Conservation (phyloP, 2,113 vertebrate genomes). For the Rhynchomys soricoides region DNA sequence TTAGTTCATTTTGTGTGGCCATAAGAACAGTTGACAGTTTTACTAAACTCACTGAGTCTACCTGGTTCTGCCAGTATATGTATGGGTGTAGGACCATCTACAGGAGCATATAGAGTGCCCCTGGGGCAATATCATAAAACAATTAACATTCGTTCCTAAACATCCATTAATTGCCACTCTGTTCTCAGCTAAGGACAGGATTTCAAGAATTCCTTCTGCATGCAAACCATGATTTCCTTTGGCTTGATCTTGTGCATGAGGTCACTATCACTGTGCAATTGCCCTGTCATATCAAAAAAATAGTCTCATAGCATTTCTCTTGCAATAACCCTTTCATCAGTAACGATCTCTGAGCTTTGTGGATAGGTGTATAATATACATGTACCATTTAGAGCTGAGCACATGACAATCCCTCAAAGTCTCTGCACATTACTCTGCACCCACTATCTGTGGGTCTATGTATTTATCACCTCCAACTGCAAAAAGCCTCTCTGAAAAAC, state of each 20-base stretch:
- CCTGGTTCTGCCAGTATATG: neutral
- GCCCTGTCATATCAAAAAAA: neutral
- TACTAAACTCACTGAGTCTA: neutral
- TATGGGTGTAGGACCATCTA: neutral
- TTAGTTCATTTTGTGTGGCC: neutral
- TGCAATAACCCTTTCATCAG: neutral
- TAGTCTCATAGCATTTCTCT: neutral
- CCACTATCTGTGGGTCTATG: neutral
- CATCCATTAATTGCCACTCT: neutral
- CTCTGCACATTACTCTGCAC: neutral
- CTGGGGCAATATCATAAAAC: neutral
- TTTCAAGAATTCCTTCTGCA: neutral
- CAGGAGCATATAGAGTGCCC: neutral
- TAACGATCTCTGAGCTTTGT: neutral
- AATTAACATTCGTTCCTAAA: neutral
- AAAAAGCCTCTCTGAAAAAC: neutral
- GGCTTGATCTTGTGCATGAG: neutral
- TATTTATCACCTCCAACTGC: neutral
- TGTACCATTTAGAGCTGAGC: neutral
- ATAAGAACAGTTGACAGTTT: neutral
- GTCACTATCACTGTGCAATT: neutral
- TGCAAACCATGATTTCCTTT: neutral
- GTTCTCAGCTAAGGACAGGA: neutral
- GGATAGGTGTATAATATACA: neutral
- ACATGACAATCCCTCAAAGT: neutral